These are phyloP conservation scores for Brachionus angularis DNA, from an alignment of 1,140 invertebrate genomes.

Conservation along the genomic window DNA sequence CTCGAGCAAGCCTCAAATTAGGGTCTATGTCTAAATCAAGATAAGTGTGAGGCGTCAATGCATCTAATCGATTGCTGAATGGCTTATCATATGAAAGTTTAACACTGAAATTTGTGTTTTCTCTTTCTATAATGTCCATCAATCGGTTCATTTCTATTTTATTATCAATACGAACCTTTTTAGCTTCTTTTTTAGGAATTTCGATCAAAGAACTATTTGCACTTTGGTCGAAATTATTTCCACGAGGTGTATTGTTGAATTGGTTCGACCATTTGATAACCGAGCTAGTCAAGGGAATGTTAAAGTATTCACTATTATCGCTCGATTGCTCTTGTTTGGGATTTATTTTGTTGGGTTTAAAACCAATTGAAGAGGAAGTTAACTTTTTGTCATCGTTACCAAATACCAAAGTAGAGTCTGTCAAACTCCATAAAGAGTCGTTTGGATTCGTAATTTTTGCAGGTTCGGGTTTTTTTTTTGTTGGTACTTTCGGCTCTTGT, in stretches of 20 bases:
- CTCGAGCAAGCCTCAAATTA: not conserved
- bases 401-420: not conserved
- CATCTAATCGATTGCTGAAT: not conserved
- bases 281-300: not conserved
- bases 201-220: not conserved
- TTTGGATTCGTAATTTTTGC: not conserved
- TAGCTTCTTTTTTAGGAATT: not conserved
- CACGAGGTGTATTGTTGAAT: not conserved
- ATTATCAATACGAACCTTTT: not conserved
- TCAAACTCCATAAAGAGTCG: not conserved
- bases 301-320: not conserved
- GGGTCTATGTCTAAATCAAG: conserved; percentile 28
- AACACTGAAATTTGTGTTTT: conserved; percentile 33
- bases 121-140: conserved; percentile 18
- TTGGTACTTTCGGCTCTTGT: not conserved
- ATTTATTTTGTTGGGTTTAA: not conserved
- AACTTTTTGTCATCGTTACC: conserved; percentile 32
- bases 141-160: not conserved
- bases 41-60: conserved; percentile 7
- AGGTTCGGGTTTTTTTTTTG: not conserved
- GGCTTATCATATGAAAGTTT: conserved; percentile 22
- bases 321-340: not conserved
- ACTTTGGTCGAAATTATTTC: not conserved
- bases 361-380: not conserved
- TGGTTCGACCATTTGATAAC: conserved; percentile 23